Evolutionary conservation across 1,140 invertebrate genomes (phyloP).

Genomic region (Epicauta chinensis): DNA sequence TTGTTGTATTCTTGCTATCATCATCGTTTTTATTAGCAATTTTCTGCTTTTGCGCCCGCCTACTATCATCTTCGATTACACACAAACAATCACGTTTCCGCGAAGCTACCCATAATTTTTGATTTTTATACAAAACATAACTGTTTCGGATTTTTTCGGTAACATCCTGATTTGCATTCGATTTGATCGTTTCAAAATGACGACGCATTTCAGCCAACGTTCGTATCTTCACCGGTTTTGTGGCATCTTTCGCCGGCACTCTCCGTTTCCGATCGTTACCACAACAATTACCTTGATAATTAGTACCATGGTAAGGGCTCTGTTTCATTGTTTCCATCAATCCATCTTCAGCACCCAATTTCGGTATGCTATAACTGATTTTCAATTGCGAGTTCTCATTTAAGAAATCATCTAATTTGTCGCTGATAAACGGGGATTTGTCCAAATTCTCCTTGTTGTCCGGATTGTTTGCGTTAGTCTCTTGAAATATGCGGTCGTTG

Average conservation of each 20-base stretch:
- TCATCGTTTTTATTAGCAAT: neutral
- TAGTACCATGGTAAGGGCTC: too few species aligned
- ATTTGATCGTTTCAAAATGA: conserved; percentile 29
- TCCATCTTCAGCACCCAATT: conserved; percentile 32
- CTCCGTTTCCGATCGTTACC: too few species aligned
- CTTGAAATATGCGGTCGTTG: neutral
- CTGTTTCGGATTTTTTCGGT: conserved; percentile 12
- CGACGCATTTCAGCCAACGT: conserved; percentile 39
- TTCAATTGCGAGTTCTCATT: conserved; percentile 31
- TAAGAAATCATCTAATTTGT: conserved; percentile 33
- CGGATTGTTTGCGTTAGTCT: neutral
- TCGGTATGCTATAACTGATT: conserved; percentile 35
- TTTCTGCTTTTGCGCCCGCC: too few species aligned
- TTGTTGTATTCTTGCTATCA: neutral
- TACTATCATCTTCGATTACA: conserved; percentile 12
- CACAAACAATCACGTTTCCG: conserved; percentile 16
- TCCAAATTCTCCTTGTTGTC: conserved; percentile 16
- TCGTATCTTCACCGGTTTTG: conserved; percentile 33
- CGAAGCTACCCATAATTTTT: conserved; percentile 25
- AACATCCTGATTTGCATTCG: conserved; percentile 8
- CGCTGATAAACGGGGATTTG: conserved; percentile 35
- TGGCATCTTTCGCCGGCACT: too few species aligned
- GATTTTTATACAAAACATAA: conserved; percentile 27
- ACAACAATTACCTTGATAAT: too few species aligned
- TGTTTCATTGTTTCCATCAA: conserved; percentile 1